Percentiles rank a stretch among this genome's conserved stretches.
Evolutionary conservation across 1,140 invertebrate species (phyloP).

Genomic region (Magallana angulata): DNA sequence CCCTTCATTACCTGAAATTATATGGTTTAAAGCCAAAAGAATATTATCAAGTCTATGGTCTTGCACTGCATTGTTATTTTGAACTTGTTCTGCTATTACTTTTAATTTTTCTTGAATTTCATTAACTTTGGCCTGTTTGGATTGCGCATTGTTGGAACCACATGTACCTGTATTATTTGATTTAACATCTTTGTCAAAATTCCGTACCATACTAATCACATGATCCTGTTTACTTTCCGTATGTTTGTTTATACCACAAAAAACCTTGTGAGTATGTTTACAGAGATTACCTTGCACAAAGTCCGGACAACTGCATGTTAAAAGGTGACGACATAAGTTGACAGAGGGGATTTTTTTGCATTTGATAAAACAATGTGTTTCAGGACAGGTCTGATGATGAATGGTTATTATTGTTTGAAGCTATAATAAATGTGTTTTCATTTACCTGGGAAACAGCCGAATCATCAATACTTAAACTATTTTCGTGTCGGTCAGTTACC

Average conservation of each 20-base stretch:
- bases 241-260: too few species aligned
- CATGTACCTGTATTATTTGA: background rate
- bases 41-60: background rate
- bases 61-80: background rate
- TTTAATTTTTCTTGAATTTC: background rate
- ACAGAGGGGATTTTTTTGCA: slow-evolving; percentile 20
- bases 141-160: background rate
- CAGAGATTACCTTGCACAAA: background rate
- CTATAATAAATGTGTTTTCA: background rate
- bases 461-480: slow-evolving; percentile 3
- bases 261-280: slow-evolving; percentile 7
- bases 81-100: slow-evolving; percentile 13
- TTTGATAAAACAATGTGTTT: slow-evolving; percentile 2
- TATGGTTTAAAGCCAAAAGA: background rate
- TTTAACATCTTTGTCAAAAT: background rate
- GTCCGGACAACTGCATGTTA: slow-evolving; percentile 7
- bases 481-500: background rate
- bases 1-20: slow-evolving; percentile 7
- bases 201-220: background rate
- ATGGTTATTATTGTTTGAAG: background rate
- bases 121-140: background rate
- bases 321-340: slow-evolving; percentile 13
- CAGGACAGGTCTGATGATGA: background rate
- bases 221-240: background rate
- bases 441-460: background rate